Percentiles rank a stretch among this genome's conserved stretches.
These are phyloP conservation scores for Panopea generosa DNA, from an alignment of 2,888 invertebrate species.

Conservation along the genomic window DNA sequence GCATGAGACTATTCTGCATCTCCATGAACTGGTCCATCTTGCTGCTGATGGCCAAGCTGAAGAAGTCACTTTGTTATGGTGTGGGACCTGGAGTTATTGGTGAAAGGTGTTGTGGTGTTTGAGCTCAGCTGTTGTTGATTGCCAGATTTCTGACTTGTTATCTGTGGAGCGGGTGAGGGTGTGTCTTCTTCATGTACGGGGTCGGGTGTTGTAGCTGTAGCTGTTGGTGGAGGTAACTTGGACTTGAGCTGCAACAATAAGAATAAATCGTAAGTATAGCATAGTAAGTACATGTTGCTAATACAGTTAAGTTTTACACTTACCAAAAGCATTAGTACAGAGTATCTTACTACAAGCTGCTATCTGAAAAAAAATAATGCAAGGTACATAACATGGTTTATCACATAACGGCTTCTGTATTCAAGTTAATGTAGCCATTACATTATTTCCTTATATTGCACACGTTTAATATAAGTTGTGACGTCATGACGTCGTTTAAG, in stretches of 20 bases:
- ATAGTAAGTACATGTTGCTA: background rate
- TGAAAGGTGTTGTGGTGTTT: slow-evolving; percentile 21
- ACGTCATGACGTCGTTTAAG: no score
- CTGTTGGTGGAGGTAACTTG: slow-evolving; percentile 19
- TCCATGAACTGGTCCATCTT: slow-evolving; percentile 38
- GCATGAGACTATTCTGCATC: slow-evolving; percentile 36
- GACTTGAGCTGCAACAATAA: slow-evolving; percentile 19
- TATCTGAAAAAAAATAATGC: background rate
- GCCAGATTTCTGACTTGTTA: slow-evolving; percentile 10
- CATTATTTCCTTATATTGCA: no score
- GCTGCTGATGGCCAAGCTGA: slow-evolving; percentile 14
- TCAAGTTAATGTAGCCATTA: no score
- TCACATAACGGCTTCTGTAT: no score
- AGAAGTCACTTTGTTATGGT: slow-evolving; percentile 12
- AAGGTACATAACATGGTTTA: no score
- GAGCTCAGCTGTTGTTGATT: slow-evolving; percentile 14
- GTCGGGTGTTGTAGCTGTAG: slow-evolving; percentile 4
- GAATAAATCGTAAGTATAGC: slow-evolving; percentile 7
- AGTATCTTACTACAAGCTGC: no score
- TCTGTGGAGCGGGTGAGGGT: background rate
- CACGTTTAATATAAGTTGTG: no score
- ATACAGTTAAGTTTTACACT: no score
- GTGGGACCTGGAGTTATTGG: slow-evolving; percentile 20
- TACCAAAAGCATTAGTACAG: no score
- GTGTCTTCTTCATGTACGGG: background rate